These are phyloP conservation scores for Rhorus exstirpatorius DNA, from an alignment of 2,888 invertebrate species.

Conservation along the genomic window DNA sequence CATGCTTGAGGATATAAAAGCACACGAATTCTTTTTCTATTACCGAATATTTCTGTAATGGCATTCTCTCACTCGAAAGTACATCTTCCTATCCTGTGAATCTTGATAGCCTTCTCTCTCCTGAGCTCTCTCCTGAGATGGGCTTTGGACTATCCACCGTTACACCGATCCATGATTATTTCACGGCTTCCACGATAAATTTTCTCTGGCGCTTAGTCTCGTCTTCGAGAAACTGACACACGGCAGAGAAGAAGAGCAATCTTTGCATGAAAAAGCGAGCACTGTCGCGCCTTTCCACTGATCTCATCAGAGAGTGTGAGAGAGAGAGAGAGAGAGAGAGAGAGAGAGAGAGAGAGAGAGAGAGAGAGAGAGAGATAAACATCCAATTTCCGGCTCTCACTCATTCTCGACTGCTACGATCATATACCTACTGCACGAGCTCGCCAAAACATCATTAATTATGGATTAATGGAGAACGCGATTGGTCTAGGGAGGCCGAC, in stretches of 20 bases:
- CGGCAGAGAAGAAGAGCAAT: conserved; percentile 12
- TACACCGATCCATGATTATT: conserved; percentile 28
- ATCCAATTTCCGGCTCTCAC: conserved; percentile 5
- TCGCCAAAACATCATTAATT: conserved; percentile 61
- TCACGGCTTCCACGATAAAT: conserved; percentile 8
- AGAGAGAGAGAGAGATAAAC: neutral
- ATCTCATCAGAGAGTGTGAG: neutral
- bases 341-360: conserved; percentile 1
- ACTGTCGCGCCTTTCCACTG: neutral
- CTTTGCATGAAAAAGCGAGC: conserved; percentile 33
- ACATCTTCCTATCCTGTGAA: neutral
- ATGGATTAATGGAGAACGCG: conserved; percentile 57
- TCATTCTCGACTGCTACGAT: conserved; percentile 10
- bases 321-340: neutral
- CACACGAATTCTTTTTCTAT: conserved; percentile 4
- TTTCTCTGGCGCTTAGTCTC: conserved; percentile 8
- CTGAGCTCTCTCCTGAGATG: neutral
- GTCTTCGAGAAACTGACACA: conserved; percentile 25
- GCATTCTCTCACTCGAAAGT: conserved; percentile 2
- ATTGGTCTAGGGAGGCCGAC: conserved; percentile 17
- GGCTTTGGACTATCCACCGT: neutral
- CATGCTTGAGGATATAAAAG: neutral
- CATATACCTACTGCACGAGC: neutral
- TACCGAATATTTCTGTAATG: conserved; percentile 8
- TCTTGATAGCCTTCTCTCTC: neutral